Evolutionary conservation across 2,888 invertebrate species (phyloP).

Genomic region (Amiota mariae): DNA sequence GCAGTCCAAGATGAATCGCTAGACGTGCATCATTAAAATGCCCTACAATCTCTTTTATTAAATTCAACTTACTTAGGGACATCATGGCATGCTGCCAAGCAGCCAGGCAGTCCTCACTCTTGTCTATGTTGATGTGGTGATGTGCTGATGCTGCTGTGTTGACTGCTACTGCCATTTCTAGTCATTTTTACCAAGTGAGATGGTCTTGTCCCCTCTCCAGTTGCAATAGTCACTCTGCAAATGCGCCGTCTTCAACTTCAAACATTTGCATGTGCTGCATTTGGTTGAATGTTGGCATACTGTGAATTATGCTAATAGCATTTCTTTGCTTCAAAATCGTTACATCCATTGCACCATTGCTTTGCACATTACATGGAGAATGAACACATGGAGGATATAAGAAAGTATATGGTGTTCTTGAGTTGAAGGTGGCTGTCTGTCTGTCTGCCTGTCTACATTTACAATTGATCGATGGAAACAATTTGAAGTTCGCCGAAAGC

Average conservation of each 20-base stretch:
- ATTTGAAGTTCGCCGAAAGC: no score
- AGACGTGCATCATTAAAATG: conserved; percentile 26
- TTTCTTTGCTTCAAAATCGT: conserved; percentile 5
- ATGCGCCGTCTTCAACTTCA: neutral
- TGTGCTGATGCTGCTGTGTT: neutral
- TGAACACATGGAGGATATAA: no score
- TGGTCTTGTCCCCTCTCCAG: neutral
- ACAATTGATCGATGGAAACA: no score
- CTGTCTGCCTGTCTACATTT: neutral
- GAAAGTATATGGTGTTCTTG: no score
- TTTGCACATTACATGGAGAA: no score
- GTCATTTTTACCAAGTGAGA: neutral
- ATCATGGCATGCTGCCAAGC: neutral
- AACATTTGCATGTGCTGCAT: neutral
- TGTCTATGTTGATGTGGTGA: no score
- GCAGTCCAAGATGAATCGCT: conserved; percentile 15
- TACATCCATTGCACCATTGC: no score
- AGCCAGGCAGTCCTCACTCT: neutral
- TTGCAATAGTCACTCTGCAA: neutral
- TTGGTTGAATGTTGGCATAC: neutral
- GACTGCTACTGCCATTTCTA: conserved; percentile 8
- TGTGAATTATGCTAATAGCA: conserved; percentile 28
- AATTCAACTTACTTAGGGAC: conserved; percentile 16
- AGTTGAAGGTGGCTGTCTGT: neutral
- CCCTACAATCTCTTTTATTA: conserved; percentile 27